Conservation (phyloP, 1,140 invertebrate species). For the Monochamus saltuarius region DNA sequence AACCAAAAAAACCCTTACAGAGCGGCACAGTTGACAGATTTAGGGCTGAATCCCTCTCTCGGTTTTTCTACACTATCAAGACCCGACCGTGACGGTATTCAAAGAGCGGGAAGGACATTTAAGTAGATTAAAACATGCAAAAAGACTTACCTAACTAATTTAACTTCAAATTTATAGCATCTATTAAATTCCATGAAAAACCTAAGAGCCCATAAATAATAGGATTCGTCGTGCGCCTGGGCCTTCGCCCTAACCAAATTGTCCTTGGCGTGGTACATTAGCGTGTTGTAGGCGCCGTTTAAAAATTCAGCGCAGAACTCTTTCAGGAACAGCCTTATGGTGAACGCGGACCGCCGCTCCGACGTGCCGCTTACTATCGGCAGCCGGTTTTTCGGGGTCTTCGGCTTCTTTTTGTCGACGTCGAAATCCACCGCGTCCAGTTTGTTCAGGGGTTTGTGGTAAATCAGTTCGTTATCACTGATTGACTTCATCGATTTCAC, state of each 20-base stretch:
- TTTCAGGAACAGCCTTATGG: conserved; percentile 83
- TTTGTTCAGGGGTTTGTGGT: conserved; percentile 79
- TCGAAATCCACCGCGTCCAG: conserved; percentile 76
- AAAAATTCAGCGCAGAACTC: conserved; percentile 94
- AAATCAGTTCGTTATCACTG: conserved; percentile 86
- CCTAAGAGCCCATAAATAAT: conserved; percentile 90
- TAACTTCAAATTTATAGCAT: conserved; percentile 78
- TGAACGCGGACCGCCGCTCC: conserved; percentile 74
- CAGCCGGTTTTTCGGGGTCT: conserved; percentile 66
- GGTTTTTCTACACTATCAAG: no score
- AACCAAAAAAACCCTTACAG: no score
- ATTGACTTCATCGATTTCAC: conserved; percentile 93
- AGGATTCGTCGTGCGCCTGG: conserved; percentile 81
- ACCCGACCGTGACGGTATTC: neutral
- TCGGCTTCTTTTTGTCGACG: conserved; percentile 68
- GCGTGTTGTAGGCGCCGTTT: conserved; percentile 86
- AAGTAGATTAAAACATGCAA: conserved; percentile 32
- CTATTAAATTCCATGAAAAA: conserved; percentile 99
- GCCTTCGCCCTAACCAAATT: conserved; percentile 61
- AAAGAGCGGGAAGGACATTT: neutral
- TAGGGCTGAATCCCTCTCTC: no score
- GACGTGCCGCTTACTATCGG: conserved; percentile 59
- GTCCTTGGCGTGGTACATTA: conserved; percentile 80
- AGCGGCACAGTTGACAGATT: no score
- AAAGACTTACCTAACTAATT: conserved; percentile 75